Conservation (phyloP, 2,113 vertebrate genomes). For the Xerus inauris region DNA sequence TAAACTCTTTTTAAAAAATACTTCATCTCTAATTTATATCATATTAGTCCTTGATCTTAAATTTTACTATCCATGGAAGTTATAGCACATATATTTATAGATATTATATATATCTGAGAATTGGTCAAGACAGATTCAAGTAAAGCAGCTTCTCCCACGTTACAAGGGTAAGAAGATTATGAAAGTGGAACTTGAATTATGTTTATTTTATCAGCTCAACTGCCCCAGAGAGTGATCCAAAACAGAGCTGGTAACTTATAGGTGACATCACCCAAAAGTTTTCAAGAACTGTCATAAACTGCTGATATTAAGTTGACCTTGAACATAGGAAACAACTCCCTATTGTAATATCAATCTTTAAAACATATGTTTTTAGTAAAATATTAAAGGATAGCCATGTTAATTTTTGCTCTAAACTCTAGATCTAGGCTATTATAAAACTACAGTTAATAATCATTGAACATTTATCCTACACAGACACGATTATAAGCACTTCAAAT, state of each 20-base stretch:
- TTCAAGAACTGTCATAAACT: constrained; percentile 88
- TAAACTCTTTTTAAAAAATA: neutral
- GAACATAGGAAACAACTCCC: constrained; percentile 85
- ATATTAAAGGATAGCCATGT: neutral
- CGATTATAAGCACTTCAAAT: neutral
- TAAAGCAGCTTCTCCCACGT: constrained; percentile 80
- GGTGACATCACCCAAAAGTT: constrained; percentile 88
- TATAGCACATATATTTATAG: neutral
- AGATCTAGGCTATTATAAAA: neutral
- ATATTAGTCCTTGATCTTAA: constrained; percentile 18
- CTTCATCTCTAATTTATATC: neutral
- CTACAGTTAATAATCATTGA: neutral
- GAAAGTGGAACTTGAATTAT: constrained; percentile 84
- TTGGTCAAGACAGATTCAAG: constrained; percentile 78
- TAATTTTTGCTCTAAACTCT: neutral
- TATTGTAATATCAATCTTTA: constrained; percentile 78
- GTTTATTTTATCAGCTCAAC: constrained; percentile 80
- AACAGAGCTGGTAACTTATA: constrained; percentile 82
- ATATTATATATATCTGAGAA: constrained; percentile 72
- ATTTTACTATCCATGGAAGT: constrained; percentile 36
- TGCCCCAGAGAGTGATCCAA: constrained; percentile 80
- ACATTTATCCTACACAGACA: neutral
- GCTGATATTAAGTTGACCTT: constrained; percentile 84
- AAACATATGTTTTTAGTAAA: constrained; percentile 54
- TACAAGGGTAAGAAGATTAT: constrained; percentile 71